These are phyloP conservation scores for Laterallus jamaicensis DNA, from an alignment of 2,113 vertebrate genomes.

Conservation along the genomic window DNA sequence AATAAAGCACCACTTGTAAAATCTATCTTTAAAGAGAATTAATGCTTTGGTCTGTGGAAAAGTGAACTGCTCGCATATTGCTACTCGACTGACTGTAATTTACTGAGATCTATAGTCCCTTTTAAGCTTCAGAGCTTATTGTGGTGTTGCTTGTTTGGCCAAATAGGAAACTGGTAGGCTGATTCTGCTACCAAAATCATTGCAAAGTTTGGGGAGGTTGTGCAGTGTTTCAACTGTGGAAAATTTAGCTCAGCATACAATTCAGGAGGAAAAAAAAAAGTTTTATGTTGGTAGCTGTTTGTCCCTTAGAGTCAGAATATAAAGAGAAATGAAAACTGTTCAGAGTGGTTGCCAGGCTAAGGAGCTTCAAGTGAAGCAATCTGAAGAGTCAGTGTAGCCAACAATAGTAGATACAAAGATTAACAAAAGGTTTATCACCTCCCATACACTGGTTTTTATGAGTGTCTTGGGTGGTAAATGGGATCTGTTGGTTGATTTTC, in stretches of 20 bases:
- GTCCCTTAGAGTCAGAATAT: not conserved
- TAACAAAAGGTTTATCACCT: not conserved
- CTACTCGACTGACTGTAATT: constrained; percentile 12
- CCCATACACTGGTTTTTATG: not conserved
- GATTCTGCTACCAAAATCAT: not conserved
- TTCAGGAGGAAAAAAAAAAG: not conserved
- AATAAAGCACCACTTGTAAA: constrained; percentile 1
- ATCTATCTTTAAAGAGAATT: constrained; percentile 25
- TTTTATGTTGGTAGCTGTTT: not conserved
- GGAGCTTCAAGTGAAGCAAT: not conserved
- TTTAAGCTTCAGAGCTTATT: constrained; percentile 7
- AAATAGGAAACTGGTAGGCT: not conserved
- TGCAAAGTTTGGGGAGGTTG: not conserved
- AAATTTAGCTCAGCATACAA: not conserved
- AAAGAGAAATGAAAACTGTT: not conserved
- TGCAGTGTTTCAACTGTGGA: constrained; percentile 16
- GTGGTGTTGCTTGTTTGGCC: not conserved
- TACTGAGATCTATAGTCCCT: not conserved
- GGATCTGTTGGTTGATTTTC: not conserved
- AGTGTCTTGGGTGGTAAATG: not conserved
- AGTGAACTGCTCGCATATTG: not conserved
- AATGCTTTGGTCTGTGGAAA: not conserved
- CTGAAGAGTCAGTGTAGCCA: not conserved
- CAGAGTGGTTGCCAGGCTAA: not conserved
- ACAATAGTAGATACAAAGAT: not conserved